These are phyloP conservation scores for Cyclura pinguis DNA, from an alignment of 2,797 vertebrate species.

Conservation along the genomic window DNA sequence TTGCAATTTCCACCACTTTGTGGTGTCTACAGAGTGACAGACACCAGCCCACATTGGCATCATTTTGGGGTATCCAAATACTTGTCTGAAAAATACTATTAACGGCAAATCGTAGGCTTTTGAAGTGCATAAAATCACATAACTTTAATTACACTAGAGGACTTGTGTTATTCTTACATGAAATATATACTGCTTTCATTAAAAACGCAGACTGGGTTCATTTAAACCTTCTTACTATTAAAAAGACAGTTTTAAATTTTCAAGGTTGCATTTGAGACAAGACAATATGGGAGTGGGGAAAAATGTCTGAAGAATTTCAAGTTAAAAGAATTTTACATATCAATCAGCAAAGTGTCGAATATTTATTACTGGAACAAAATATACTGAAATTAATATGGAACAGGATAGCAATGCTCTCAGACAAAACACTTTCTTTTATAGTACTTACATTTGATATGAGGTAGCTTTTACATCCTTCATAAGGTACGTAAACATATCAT, in stretches of 20 bases:
- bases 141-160: slow-evolving; percentile 78
- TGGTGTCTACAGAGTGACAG: slow-evolving; percentile 67
- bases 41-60: slow-evolving; percentile 66
- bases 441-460: slow-evolving; percentile 7
- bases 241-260: slow-evolving; percentile 75
- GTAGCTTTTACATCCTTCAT: slow-evolving; percentile 52
- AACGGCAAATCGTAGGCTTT: slow-evolving; percentile 68
- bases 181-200: slow-evolving; percentile 79
- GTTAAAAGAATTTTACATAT: slow-evolving; percentile 47
- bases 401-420: slow-evolving; percentile 22
- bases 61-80: slow-evolving; percentile 61
- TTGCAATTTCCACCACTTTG: slow-evolving; percentile 69
- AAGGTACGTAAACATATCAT: slow-evolving; percentile 34
- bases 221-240: slow-evolving; percentile 77
- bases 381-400: slow-evolving; percentile 51
- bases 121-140: slow-evolving; percentile 73
- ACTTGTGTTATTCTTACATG: slow-evolving; percentile 73
- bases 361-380: slow-evolving; percentile 57
- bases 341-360: slow-evolving; percentile 56
- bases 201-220: slow-evolving; percentile 75
- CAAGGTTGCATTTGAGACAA: slow-evolving; percentile 67
- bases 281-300: slow-evolving; percentile 44
- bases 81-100: slow-evolving; percentile 70
- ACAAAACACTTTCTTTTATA: background rate
- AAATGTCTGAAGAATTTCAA: slow-evolving; percentile 53